Percentiles rank a stretch among this genome's conserved stretches.
Evolutionary conservation across 2,113 vertebrate genomes (phyloP).

Genomic region (Australoheros scitulus): DNA sequence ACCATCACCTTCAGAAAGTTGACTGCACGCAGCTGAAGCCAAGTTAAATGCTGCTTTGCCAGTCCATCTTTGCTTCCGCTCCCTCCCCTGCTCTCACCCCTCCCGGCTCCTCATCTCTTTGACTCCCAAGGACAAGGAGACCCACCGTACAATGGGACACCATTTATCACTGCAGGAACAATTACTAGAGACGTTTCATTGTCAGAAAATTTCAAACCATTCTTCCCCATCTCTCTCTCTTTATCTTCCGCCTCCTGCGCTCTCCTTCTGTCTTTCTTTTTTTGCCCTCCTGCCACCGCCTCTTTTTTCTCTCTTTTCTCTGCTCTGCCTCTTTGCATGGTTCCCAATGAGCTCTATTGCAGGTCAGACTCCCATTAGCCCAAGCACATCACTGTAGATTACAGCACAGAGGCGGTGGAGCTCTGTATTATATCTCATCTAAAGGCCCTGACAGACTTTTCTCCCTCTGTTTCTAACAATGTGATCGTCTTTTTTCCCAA

Average conservation of each 20-base stretch:
- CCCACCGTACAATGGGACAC: slow-evolving; percentile 68
- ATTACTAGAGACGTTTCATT: slow-evolving; percentile 80
- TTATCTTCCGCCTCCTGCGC: slow-evolving; percentile 49
- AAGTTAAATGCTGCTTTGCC: slow-evolving; percentile 70
- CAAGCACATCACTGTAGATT: slow-evolving; percentile 67
- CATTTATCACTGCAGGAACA: slow-evolving; percentile 79
- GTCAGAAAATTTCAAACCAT: slow-evolving; percentile 76
- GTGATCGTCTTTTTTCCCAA: slow-evolving; percentile 56
- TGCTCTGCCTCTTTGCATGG: slow-evolving; percentile 53
- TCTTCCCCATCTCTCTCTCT: slow-evolving; percentile 63
- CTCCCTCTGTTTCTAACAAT: slow-evolving; percentile 69
- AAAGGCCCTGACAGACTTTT: slow-evolving; percentile 60
- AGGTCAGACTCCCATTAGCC: slow-evolving; percentile 77
- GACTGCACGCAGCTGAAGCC: slow-evolving; percentile 44
- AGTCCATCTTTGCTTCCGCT: slow-evolving; percentile 47
- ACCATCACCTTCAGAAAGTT: slow-evolving; percentile 64
- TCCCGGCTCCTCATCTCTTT: slow-evolving; percentile 61
- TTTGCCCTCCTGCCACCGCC: slow-evolving; percentile 23
- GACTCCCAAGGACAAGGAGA: slow-evolving; percentile 79
- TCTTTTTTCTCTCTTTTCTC: slow-evolving; percentile 23
- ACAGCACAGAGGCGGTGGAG: slow-evolving; percentile 54
- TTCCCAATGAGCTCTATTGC: slow-evolving; percentile 67
- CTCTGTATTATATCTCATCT: slow-evolving; percentile 75
- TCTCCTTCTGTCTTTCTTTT: slow-evolving; percentile 23
- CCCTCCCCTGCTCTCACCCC: slow-evolving; percentile 29